Evolutionary conservation across 2,888 invertebrate genomes (phyloP), one percentile per base, ranked within the genome.

Genomic region (Lasius platythorax): DNA sequence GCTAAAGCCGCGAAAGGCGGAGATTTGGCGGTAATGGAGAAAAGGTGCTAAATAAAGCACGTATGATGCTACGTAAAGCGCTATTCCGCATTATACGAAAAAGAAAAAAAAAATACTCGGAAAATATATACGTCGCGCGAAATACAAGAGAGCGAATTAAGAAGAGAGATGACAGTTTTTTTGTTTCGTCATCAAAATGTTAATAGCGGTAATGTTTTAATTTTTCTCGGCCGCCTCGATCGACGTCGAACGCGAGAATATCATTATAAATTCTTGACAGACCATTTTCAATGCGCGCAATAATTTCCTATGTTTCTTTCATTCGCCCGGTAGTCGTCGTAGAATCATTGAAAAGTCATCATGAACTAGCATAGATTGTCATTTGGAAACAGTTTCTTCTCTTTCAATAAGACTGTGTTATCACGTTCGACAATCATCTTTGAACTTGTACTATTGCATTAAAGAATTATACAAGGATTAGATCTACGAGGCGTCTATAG

Each of bases 1-100:
- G 15, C 18, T n/a, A 58, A 73, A 76, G 6, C 64, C 58, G 23
- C 40, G 53, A 74, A 40, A 73, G 68, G 50, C 18, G 11, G 6
- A 53, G 70, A 70, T 53, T 70, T 33, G 70, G 33, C n/a, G n/a
- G n/a, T 53, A 70, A 70, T 68, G 70, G 33, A 33, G 70, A 37
- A 30, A 70, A 33, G n/a, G 53, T 33, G 50, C 33, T 63, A 63
- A 30, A 63, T 63, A 63, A 33, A 33, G 28, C 30, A 18, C 30
- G 18, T 18, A 8, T 33, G 15, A 18, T 28, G 33, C 64, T 28
- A 64, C 40, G 66, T 46, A 46, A 46, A 37, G n/a, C 40, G 30
- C 11, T n/a, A 56, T 64, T 64, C 64, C 5, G 50, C 18, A 18
- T 18, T 18, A 18, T 50, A 50, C 18, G 50, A 50, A 50, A 37